Evolutionary conservation across 2,113 vertebrate species (phyloP).

Genomic region (Tetrao urogallus): DNA sequence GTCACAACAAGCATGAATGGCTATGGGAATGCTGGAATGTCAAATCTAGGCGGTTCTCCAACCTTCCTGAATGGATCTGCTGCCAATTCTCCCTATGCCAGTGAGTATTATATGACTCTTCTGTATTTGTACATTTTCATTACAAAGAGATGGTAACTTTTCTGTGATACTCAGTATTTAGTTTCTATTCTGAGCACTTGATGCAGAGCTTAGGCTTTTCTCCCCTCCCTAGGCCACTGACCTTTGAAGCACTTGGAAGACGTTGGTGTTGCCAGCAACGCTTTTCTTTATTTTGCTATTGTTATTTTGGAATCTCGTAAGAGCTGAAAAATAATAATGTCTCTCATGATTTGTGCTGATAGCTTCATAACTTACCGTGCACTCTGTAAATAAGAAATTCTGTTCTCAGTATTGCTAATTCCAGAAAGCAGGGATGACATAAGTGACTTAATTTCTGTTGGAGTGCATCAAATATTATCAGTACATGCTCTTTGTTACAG

Average conservation of each 20-base stretch:
- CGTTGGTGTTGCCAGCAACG: background rate
- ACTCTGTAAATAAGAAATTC: background rate
- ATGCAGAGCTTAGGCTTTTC: background rate
- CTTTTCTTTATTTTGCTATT: background rate
- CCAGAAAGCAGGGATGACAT: background rate
- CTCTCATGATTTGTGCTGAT: background rate
- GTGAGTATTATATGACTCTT: conserved; percentile 81
- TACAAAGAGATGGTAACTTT: background rate
- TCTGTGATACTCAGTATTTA: background rate
- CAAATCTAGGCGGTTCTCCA: conserved; percentile 95
- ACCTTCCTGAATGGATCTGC: conserved; percentile 98
- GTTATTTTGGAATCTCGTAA: background rate
- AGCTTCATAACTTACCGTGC: background rate
- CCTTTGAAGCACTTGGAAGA: background rate
- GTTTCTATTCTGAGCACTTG: background rate
- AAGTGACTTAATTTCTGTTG: background rate
- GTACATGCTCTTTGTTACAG: background rate
- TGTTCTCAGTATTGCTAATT: background rate
- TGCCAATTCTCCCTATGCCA: conserved; percentile 98
- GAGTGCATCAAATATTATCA: background rate
- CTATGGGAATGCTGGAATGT: conserved; percentile 95
- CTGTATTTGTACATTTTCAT: background rate
- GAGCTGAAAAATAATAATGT: background rate
- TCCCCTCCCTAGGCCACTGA: background rate
- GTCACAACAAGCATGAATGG: conserved; percentile 98